phyloP scores from a whole-genome alignment of 2,797 vertebrate species.

The Scarus forsteni region DNA sequence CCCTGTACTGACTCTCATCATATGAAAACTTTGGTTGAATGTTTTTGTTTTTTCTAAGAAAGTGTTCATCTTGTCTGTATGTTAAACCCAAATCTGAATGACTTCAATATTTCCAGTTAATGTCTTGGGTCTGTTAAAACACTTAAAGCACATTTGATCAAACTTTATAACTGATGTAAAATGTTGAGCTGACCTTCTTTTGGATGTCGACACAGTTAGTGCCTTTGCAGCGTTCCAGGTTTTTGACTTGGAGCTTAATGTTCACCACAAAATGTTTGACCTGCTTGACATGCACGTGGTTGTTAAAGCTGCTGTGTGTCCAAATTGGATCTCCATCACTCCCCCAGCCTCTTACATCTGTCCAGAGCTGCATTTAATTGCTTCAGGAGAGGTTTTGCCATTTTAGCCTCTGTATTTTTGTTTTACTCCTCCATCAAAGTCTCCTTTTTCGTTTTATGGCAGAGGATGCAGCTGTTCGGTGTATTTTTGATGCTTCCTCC shows the following conservation, averaged over 20 bases:
- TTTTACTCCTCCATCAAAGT: constrained; percentile 7
- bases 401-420: background rate
- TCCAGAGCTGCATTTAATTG: background rate
- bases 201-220: constrained; percentile 66
- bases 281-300: constrained; percentile 2
- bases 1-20: background rate
- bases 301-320: constrained; percentile 41
- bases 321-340: background rate
- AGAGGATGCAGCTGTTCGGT: constrained; percentile 19
- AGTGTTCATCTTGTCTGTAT: constrained; percentile 1
- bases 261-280: constrained; percentile 9
- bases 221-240: constrained; percentile 62
- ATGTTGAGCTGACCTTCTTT: constrained; percentile 12
- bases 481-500: constrained; percentile 13
- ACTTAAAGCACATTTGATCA: background rate
- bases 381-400: background rate
- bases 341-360: constrained; percentile 1
- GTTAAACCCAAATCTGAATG: constrained; percentile 18
- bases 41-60: constrained; percentile 17
- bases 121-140: background rate
- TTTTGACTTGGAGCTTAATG: constrained; percentile 5
- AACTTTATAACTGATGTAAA: background rate
- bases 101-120: background rate
- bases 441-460: constrained; percentile 1
- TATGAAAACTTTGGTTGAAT: constrained; percentile 31